Percentiles rank a stretch among this genome's conserved stretches.
Evolutionary conservation across 2,797 vertebrate species (phyloP).

Genomic region (Enteromius argenteus): DNA sequence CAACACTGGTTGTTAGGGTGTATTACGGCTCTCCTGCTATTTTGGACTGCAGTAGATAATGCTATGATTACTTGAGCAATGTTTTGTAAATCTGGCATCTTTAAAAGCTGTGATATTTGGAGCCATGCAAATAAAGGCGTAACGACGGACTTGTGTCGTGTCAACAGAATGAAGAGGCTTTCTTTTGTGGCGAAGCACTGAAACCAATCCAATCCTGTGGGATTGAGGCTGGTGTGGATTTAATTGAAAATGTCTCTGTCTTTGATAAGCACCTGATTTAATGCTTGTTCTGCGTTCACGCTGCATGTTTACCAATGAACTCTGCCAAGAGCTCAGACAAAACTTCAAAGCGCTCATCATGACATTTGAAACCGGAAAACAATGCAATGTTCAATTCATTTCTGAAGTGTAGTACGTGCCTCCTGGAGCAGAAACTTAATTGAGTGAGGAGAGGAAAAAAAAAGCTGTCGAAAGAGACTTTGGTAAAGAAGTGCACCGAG

Average conservation of each 20-base stretch:
- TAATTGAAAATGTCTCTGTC: conserved; percentile 48
- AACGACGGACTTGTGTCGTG: neutral
- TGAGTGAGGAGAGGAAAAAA: neutral
- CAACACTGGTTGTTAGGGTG: neutral
- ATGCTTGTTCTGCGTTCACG: conserved; percentile 29
- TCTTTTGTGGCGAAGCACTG: neutral
- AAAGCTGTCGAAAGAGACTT: conserved; percentile 46
- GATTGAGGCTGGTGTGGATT: conserved; percentile 28
- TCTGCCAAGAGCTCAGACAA: conserved; percentile 15
- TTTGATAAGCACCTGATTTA: conserved; percentile 51
- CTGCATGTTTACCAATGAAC: conserved; percentile 43
- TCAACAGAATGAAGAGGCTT: conserved; percentile 22
- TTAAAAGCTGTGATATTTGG: conserved; percentile 3
- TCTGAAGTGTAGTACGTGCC: conserved; percentile 38
- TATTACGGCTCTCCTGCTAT: neutral
- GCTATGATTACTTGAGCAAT: neutral
- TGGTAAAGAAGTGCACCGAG: conserved; percentile 25
- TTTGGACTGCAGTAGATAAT: neutral
- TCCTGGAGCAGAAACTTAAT: conserved; percentile 38
- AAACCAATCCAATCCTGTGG: conserved; percentile 29
- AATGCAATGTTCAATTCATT: conserved; percentile 47
- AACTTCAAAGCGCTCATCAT: conserved; percentile 51
- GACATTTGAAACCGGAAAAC: conserved; percentile 50
- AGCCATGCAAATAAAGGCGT: neutral
- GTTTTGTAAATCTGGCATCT: neutral